Base-by-base conservation (phyloP, 2,113 vertebrate species). In the Pterocles burchelli region DNA sequence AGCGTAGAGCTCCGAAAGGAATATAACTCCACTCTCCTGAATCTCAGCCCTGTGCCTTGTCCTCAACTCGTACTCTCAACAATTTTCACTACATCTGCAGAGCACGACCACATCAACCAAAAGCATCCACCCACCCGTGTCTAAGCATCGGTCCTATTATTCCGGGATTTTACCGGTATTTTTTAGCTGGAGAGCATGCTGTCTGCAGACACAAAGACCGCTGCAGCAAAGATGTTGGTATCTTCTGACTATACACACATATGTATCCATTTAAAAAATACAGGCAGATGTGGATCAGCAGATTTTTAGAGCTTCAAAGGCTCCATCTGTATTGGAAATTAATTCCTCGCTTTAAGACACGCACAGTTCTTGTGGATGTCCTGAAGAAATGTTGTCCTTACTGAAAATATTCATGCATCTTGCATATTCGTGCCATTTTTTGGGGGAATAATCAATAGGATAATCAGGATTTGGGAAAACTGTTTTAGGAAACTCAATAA, bases 31-130 rank as follows among this genome's bases (percentile, higher is more conserved):
- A 2, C 26, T 22, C 31, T 57, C 26, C 25, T 7, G 34, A 38
- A 20, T 70, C 54, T 26, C 24, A 1, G 1, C 26, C 28, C 52
- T 5, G 15, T 0, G 0, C 22, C 51, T 49, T 9, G 25, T 52
- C 17, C 45, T 8, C 16, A n/a, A 0, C 12, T 59, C 3, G 0
- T 19, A 24, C n/a, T 9, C 25, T 84, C 38, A 7, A 45, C 61
- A n/a, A 5, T 12, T 16, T 43, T 36, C 38, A 8, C 36, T 8
- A 6, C 17, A 5, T 11, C 51, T 6, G 59, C 20, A 7, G 24
- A 10, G 59, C 29, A 51, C 17, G 8, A 72, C 6, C 7, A 6
- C 7, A 1, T 6, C 41, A 6, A 0, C n/a, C 3, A 3, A 36
- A 85, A 24, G 14, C 13, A n/a, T 6, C 25, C 33, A 22, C 41